A percentile compares a stretch with the other conserved stretches of the same genome.
Evolutionary conservation across 2,888 invertebrate species (phyloP).

Genomic region (Stenchaetothrips biformis): DNA sequence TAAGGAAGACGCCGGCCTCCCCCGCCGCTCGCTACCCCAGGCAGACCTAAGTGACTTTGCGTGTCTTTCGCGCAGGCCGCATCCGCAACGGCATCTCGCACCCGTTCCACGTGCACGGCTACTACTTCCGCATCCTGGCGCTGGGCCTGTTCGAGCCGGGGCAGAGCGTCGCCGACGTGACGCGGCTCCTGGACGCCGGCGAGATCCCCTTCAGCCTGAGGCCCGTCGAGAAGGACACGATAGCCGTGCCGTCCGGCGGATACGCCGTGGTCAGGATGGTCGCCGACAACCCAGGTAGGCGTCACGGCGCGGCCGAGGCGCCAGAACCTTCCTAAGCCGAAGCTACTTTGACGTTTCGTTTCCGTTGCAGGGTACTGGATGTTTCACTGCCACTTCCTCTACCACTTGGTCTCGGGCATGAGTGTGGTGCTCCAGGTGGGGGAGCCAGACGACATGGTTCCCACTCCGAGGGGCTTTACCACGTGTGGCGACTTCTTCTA

Average conservation of each 20-base stretch:
- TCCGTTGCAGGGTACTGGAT: constrained; percentile 38
- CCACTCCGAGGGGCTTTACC: constrained; percentile 37
- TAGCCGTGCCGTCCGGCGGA: constrained; percentile 31
- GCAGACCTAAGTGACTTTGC: not conserved
- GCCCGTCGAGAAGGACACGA: constrained; percentile 32
- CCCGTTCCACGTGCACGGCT: constrained; percentile 68
- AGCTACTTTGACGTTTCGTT: constrained; percentile 7
- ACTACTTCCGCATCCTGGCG: constrained; percentile 50
- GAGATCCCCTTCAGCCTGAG: constrained; percentile 18
- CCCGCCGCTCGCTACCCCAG: not conserved
- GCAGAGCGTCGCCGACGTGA: not conserved
- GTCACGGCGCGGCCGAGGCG: not conserved
- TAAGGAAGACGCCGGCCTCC: constrained; percentile 41
- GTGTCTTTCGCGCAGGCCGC: not conserved
- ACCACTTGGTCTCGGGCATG: constrained; percentile 38
- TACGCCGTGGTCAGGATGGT: constrained; percentile 29
- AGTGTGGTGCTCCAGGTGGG: constrained; percentile 37
- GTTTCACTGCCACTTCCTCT: constrained; percentile 39
- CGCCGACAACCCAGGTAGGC: constrained; percentile 33
- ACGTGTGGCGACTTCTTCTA: constrained; percentile 37
- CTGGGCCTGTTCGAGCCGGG: not conserved
- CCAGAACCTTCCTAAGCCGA: not conserved
- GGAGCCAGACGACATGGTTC: constrained; percentile 34
- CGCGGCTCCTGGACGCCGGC: not conserved
- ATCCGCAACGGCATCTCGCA: constrained; percentile 49